Evolutionary conservation across 2,888 invertebrate genomes (phyloP), one percentile per base, ranked within the genome.

Genomic region (Brachyptera risi): DNA sequence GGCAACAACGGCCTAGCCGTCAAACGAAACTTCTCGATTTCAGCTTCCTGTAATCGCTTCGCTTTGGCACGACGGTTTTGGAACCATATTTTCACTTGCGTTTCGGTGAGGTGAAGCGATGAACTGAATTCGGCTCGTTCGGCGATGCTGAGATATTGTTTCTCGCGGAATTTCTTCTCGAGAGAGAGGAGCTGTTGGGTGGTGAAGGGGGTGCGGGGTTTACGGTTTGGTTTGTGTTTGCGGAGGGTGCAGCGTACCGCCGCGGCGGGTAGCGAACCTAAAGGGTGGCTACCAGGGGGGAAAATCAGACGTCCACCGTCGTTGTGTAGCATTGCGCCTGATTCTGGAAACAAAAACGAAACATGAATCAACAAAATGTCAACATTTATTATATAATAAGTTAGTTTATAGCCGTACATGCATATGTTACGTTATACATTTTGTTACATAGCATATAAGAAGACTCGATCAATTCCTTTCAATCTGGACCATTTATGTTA

Each of bases 11-110:
- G 83, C 79, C 17, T 82, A 80, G 19, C 65, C n/a, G 82, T 79
- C 75, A 84, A 79, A 78, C 96, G 90, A 72, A 94, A 78, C 74
- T 95, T 94, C 76, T 96, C 95, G 68, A 95, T 83, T 76, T 95
- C 95, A 1, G 95, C 97, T 73, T 98, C 96, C 78, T 96, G 96
- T 3, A 97, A 83, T 24, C 98, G 82, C 80, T 98, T 98, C 72
- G 95, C 95, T 78, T 98, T 98, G 67, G 97, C 97, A 51, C 92
- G 82, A 74, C 90, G 83, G 74, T 94, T 94, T 82, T 93, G 92
- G 76, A 93, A 92, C 92, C 92, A 93, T 71, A 93, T 93, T 80
- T 94, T 93, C 67, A 92, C 92, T 85, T 95, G 95, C 50, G 95
- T 96, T 77, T 96, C 96, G 23, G 95, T 94, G 47, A 96, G 83